Conservation (phyloP, 1,140 invertebrate genomes). For the Galleria mellonella region DNA sequence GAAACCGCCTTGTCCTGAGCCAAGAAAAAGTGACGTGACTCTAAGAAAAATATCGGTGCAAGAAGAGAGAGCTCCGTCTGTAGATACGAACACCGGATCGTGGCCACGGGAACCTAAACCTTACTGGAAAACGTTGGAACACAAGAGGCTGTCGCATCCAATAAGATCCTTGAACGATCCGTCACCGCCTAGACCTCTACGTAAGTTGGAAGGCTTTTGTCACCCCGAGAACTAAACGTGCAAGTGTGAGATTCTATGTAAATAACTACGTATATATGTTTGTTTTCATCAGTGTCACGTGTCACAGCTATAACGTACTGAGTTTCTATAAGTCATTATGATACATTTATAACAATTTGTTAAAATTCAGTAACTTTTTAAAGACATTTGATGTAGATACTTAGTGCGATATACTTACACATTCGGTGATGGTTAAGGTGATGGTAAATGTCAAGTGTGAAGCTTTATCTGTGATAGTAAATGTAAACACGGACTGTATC, state of each 20-base stretch:
- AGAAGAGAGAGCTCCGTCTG: slow-evolving; percentile 20
- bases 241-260: slow-evolving; percentile 50
- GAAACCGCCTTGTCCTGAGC: slow-evolving; percentile 12
- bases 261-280: slow-evolving; percentile 35
- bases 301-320: too few relatives aligned
- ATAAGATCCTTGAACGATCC: slow-evolving; percentile 54
- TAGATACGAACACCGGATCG: slow-evolving; percentile 36
- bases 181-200: slow-evolving; percentile 41
- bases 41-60: slow-evolving; percentile 44
- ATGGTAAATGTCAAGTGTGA: too few relatives aligned
- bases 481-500: too few relatives aligned
- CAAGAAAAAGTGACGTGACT: slow-evolving; percentile 15
- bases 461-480: too few relatives aligned
- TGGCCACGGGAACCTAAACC: slow-evolving; percentile 39
- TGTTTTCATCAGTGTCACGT: too few relatives aligned
- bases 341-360: too few relatives aligned
- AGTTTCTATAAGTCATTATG: too few relatives aligned
- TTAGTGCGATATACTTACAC: too few relatives aligned
- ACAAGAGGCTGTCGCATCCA: slow-evolving; percentile 61
- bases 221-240: slow-evolving; percentile 32
- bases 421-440: too few relatives aligned
- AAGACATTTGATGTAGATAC: too few relatives aligned
- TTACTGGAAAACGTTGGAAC: slow-evolving; percentile 61
- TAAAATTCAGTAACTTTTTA: too few relatives aligned
- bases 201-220: slow-evolving; percentile 60